A percentile compares a stretch with the other conserved stretches of the same genome.
phyloP scores from a whole-genome alignment of 2,113 vertebrate species.

The Rhodinocichla rosea region DNA sequence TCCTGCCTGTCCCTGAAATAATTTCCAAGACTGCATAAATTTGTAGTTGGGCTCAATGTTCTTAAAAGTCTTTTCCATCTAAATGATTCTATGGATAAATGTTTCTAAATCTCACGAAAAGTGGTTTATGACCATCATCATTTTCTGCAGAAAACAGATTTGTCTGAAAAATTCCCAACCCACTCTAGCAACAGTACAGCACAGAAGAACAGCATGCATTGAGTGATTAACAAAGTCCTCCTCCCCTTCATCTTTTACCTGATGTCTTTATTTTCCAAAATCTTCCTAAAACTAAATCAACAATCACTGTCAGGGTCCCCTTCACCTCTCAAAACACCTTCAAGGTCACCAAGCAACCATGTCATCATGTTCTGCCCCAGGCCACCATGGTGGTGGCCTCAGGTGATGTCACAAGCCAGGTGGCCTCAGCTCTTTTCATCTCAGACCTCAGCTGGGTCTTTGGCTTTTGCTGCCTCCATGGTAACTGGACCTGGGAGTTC shows the following conservation, averaged over 20 bases:
- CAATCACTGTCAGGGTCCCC: background rate
- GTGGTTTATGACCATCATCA: background rate
- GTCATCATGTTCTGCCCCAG: background rate
- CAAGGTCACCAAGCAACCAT: background rate
- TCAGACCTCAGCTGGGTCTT: background rate
- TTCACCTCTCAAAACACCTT: background rate
- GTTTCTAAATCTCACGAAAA: background rate
- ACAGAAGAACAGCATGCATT: rapidly evolving
- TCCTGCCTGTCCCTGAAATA: background rate
- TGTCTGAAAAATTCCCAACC: background rate
- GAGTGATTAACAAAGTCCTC: background rate
- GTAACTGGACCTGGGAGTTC: background rate
- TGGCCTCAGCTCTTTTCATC: background rate
- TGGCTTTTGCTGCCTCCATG: background rate
- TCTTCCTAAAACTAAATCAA: background rate
- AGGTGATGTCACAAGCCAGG: background rate
- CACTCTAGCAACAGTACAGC: background rate
- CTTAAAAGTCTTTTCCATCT: background rate
- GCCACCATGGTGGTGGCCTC: background rate
- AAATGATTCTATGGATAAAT: background rate
- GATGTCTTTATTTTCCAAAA: background rate
- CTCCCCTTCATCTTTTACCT: background rate
- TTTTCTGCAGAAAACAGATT: background rate
- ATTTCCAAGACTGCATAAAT: background rate
- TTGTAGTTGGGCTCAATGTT: background rate